phyloP scores from a whole-genome alignment of 92 coral and sea anemone species.

The Porites rus region DNA sequence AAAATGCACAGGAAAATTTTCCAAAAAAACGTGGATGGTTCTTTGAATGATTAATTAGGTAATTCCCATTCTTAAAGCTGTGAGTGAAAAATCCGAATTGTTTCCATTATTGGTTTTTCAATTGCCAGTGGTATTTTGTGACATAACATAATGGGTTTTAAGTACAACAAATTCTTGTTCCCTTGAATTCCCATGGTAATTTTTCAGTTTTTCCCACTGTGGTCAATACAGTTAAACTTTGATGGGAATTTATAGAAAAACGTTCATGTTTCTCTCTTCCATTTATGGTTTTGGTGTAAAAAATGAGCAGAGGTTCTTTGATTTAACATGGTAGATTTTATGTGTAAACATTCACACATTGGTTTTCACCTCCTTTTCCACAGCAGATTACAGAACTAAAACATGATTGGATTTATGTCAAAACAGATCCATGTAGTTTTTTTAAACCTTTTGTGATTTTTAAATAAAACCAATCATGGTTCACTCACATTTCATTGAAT shows the following conservation, averaged over 20 bases:
- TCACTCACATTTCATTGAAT: no score
- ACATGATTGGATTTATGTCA: no score
- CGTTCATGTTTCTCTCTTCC: background rate
- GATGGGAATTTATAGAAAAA: background rate
- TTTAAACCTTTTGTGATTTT: no score
- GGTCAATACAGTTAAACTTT: background rate
- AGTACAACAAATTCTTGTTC: background rate
- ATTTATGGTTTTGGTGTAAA: background rate
- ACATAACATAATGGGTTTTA: background rate
- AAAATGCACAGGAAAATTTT: no score
- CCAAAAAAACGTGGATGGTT: background rate
- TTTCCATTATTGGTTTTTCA: background rate
- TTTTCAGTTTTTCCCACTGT: background rate
- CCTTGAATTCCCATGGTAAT: background rate
- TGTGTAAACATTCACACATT: background rate
- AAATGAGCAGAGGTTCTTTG: background rate
- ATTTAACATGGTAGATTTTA: conserved; percentile 3
- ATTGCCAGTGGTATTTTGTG: background rate
- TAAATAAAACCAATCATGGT: no score
- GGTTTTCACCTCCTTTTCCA: no score
- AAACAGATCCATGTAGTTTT: no score
- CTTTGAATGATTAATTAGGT: background rate
- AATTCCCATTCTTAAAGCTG: background rate
- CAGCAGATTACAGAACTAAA: no score
- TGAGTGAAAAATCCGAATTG: conserved; percentile 5